A percentile compares a stretch with the other conserved stretches of the same genome.
These are phyloP conservation scores for Chloebia gouldiae DNA, from an alignment of 2,113 vertebrate species.

Conservation along the genomic window DNA sequence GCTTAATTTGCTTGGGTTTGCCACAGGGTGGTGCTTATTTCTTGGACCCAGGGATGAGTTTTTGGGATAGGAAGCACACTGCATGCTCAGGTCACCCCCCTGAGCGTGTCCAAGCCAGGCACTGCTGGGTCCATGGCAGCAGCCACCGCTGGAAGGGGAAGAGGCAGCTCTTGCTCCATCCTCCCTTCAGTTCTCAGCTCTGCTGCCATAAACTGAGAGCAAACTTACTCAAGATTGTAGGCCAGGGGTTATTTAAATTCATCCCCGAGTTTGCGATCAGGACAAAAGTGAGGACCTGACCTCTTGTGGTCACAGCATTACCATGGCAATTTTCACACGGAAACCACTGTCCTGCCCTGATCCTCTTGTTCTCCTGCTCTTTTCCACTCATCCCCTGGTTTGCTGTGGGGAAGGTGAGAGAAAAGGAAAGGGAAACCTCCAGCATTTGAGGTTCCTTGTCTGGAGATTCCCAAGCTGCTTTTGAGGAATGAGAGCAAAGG, in stretches of 20 bases:
- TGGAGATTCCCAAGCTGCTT: neutral
- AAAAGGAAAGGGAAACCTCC: neutral
- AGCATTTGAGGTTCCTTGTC: neutral
- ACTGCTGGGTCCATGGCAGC: fast-evolving
- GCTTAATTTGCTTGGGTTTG: neutral
- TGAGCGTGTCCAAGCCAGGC: neutral
- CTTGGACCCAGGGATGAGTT: fast-evolving
- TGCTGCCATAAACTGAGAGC: neutral
- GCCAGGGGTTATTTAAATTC: neutral
- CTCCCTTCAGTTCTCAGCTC: neutral
- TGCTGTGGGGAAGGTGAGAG: neutral
- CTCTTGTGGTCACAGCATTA: constrained; percentile 30
- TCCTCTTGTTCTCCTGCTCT: neutral
- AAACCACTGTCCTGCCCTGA: neutral
- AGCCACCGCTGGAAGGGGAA: fast-evolving
- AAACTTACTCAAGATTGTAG: neutral
- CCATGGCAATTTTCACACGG: neutral
- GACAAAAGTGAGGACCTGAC: constrained; percentile 47
- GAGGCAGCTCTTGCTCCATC: neutral
- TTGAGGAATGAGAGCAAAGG: neutral
- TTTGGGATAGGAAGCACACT: fast-evolving
- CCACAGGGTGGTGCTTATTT: neutral
- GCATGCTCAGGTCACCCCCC: fast-evolving
- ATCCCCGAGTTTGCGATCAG: neutral
- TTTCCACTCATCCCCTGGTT: fast-evolving